Evolutionary conservation across 2,797 vertebrate species (phyloP).

Genomic region (Halcyon badia): DNA sequence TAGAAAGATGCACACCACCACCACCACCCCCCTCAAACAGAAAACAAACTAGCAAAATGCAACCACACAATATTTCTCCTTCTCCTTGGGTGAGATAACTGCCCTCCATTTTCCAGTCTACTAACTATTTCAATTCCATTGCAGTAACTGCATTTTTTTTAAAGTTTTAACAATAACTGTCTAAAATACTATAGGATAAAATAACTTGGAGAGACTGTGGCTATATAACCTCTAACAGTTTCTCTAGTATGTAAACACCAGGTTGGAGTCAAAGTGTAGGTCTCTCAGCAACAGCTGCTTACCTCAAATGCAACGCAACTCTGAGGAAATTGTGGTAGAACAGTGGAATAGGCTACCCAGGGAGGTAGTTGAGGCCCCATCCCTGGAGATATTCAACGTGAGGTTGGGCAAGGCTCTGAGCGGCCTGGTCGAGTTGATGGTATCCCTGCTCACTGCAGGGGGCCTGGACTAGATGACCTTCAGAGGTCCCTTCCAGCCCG

Average conservation of each 20-base stretch:
- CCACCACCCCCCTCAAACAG: background rate
- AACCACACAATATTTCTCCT: background rate
- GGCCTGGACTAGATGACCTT: too few species aligned
- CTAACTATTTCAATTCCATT: background rate
- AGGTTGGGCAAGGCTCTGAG: too few species aligned
- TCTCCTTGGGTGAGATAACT: background rate
- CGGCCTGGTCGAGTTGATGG: too few species aligned
- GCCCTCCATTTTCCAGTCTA: slow-evolving; percentile 6
- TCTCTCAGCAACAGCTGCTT: background rate
- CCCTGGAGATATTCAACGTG: too few species aligned
- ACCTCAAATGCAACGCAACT: background rate
- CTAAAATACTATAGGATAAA: slow-evolving; percentile 31
- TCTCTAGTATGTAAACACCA: slow-evolving; percentile 14
- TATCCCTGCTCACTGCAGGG: too few species aligned
- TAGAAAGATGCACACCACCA: background rate
- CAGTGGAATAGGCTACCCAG: too few species aligned
- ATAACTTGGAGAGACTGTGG: background rate
- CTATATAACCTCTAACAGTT: background rate
- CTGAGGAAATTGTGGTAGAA: background rate
- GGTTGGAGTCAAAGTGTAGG: background rate
- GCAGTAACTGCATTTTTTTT: background rate
- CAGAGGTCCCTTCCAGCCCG: too few species aligned
- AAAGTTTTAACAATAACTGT: background rate
- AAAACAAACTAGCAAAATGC: slow-evolving; percentile 5
- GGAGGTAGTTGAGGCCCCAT: too few species aligned